Conservation (phyloP, 2,797 vertebrate species). For the Cyclura pinguis region DNA sequence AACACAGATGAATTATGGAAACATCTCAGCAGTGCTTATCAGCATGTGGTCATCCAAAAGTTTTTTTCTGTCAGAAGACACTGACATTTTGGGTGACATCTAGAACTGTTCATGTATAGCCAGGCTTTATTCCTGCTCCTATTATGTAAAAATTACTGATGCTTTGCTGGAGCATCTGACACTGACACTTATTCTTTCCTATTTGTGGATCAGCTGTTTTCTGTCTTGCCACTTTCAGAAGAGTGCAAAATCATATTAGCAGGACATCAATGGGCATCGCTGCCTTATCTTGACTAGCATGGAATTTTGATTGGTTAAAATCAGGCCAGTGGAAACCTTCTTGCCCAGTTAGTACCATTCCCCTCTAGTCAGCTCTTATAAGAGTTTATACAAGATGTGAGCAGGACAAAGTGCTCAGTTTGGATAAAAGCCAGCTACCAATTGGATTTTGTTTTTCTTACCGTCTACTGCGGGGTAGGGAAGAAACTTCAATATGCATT, state of each 20-base stretch:
- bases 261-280: too few relatives aligned
- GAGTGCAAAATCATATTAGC: background rate
- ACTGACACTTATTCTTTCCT: constrained; percentile 7
- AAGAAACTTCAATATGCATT: background rate
- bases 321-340: background rate
- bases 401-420: background rate
- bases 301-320: background rate
- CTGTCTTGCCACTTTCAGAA: background rate
- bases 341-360: background rate
- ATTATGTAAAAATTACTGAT: background rate
- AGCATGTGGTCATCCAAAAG: constrained; percentile 1
- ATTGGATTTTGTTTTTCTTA: background rate
- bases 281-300: background rate
- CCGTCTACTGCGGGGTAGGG: background rate
- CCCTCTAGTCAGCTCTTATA: background rate
- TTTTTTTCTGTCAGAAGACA: constrained; percentile 2
- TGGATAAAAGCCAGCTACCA: background rate
- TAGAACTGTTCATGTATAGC: background rate
- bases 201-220: background rate
- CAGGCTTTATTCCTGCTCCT: background rate
- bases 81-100: constrained; percentile 14
- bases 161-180: background rate
- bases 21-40: background rate
- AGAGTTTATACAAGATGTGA: background rate
- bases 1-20: too few relatives aligned